phyloP scores from a whole-genome alignment of 2,888 invertebrate genomes.

The Ichneumon xanthorius region DNA sequence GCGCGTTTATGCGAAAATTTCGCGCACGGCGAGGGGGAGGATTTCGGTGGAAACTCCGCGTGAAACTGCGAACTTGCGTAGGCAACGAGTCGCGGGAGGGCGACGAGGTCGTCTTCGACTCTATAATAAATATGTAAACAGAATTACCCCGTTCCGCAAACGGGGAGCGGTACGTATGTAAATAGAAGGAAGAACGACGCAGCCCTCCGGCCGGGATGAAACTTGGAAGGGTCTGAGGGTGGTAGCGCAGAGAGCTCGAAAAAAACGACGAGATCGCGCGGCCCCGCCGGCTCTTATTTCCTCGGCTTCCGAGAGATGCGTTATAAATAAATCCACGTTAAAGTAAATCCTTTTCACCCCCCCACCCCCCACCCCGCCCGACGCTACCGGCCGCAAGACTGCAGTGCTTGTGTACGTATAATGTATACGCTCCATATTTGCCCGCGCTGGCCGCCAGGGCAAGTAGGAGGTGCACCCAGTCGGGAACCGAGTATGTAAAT shows the following conservation, averaged over 20 bases:
- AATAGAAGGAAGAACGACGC: constrained; percentile 55
- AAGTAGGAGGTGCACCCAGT: constrained; percentile 32
- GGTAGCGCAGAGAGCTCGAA: background rate
- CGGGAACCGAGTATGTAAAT: constrained; percentile 59
- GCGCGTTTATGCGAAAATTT: constrained; percentile 50
- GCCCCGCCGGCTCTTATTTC: constrained; percentile 19
- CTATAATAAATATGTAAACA: constrained; percentile 73
- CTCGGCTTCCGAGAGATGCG: constrained; percentile 47
- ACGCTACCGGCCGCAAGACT: background rate
- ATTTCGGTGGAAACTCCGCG: constrained; percentile 55
- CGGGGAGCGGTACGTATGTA: constrained; percentile 65
- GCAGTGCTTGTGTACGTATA: background rate
- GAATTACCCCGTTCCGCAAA: constrained; percentile 68
- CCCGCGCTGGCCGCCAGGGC: constrained; percentile 29
- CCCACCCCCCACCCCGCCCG: background rate
- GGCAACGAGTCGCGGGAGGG: constrained; percentile 46
- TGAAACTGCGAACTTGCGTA: constrained; percentile 63
- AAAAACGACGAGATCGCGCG: constrained; percentile 16
- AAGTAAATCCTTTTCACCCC: constrained; percentile 61
- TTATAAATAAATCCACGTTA: constrained; percentile 69
- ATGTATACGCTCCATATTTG: constrained; percentile 8
- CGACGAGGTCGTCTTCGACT: constrained; percentile 61
- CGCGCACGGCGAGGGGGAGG: constrained; percentile 27
- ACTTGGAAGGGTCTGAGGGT: background rate
- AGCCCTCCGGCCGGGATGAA: constrained; percentile 7